Evolutionary conservation across 2,113 vertebrate genomes (phyloP), one percentile per base, ranked within the genome.

Genomic region (Sarotherodon lohbergeri): DNA sequence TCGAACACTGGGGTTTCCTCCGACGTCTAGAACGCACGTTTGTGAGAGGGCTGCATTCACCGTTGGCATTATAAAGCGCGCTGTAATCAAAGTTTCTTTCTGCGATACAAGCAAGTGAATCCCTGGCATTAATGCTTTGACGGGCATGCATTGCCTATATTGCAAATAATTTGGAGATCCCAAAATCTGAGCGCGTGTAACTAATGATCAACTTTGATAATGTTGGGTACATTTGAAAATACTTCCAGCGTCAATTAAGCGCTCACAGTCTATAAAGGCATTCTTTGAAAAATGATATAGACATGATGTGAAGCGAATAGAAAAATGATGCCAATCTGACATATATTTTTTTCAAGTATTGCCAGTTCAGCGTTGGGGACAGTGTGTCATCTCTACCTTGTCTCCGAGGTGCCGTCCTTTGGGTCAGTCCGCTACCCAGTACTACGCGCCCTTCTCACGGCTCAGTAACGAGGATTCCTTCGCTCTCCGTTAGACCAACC

Each of bases 351-450:
- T 34, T 22, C 13, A 80, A 4, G 41, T 36, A 16, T 29, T 82
- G 6, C 29, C 27, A 27, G 54, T 55, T 17, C 16, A n/a, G 68
- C 54, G 55, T 24, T 43, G 55, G 19, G 17, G 34, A 81, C 41
- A 52, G 43, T 22, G 19, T 54, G 24, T 9, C 14, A 36, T 66
- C 57, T 89, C 66, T 94, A 95, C 91, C 96, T 95, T 93, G 87
- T 83, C 87, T 93, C 91, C 36, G 90, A 81, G 83, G 80, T 86
- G 85, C 89, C 80, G 89, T 92, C 88, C 91, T 90, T 22, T 76
- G 83, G 86, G 91, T 91, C 91, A 88, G 79, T 76, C 87, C 57
- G 84, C 81, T 88, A 16, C 46, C 80, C 92, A 4, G 90, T 48
- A 92, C 68, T 17, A 91, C 43, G 91, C 88, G 83, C 93, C 32